These are phyloP conservation scores for Pholis gunnellus DNA, from an alignment of 2,113 vertebrate genomes.

Conservation along the genomic window DNA sequence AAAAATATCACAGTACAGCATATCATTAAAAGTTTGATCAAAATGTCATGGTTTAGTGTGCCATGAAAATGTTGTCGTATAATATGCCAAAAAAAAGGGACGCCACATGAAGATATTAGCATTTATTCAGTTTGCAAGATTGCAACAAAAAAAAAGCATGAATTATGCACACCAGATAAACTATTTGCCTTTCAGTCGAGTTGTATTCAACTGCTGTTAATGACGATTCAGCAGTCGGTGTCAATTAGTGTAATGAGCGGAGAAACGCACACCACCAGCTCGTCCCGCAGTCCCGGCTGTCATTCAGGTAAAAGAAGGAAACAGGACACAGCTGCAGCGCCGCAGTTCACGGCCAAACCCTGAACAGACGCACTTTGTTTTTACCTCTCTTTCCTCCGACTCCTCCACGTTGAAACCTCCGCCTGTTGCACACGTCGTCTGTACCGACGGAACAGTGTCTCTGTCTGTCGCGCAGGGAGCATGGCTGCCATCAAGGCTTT, in stretches of 20 bases:
- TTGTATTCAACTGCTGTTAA: constrained; percentile 17
- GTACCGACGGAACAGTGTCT: background rate
- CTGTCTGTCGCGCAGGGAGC: background rate
- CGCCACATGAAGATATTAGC: background rate
- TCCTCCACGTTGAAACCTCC: background rate
- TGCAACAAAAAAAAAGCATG: background rate
- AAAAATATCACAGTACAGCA: no score
- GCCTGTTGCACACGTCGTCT: constrained; percentile 32
- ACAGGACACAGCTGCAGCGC: constrained; percentile 76
- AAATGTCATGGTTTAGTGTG: no score
- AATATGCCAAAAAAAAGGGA: no score
- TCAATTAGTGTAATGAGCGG: constrained; percentile 59
- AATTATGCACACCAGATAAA: background rate
- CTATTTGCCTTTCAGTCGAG: background rate
- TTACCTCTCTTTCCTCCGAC: constrained; percentile 26
- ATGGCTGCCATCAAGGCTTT: constrained; percentile 94
- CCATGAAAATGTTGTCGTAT: background rate
- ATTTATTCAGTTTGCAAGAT: background rate
- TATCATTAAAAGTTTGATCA: no score
- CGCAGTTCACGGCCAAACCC: constrained; percentile 47
- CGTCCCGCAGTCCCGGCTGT: background rate
- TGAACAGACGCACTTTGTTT: constrained; percentile 13
- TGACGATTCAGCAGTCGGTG: constrained; percentile 25
- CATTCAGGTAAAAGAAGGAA: constrained; percentile 51
- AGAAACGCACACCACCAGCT: constrained; percentile 4